Base-by-base conservation (phyloP, 2,797 vertebrate genomes). In the Alosa sapidissima region DNA sequence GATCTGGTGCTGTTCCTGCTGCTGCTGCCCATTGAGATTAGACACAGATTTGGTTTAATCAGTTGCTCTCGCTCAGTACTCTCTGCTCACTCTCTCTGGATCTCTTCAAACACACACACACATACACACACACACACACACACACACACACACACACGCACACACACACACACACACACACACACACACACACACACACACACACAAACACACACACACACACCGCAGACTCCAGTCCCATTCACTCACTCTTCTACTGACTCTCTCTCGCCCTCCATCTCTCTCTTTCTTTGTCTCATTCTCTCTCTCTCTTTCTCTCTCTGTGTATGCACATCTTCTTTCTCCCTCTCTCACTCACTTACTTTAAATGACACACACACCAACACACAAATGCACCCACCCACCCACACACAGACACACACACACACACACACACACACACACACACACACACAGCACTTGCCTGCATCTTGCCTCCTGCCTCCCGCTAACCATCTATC, bases 11-110 rank as follows among this genome's bases (percentile, higher is more conserved):
- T 81, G 82, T 89, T 60, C 19, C 55, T 60, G 58, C 5, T 60
- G 21, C 78, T 87, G 75, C 81, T 33, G 62, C 2, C 16, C 85
- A 83, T 86, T 81, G 84, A 87, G 91, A 93, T 93, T 92, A 92
- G 86, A 90, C 87, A 60, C 89, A 86, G 88, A 89, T 92, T 91
- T 91, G 89, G 85, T 87, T 90, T 91, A 91, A 92, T 91, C 89
- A 90, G 87, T 89, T 88, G 87, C 91, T 91, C 87, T 65, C 62
- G 72, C 87, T 91, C 88, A 86, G 87, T 75, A 41, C 13, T 36
- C 16, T n/a, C 47, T 72, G 52, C 21, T 19, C 45, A 5, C 54
- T 9, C n/a, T 65, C n/a, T 65, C 9, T 65, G 21, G 8, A 9
- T 51, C 49, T 10, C 49, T 51, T 11, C 83, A 78, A 58, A 83